Conservation (phyloP, 2,797 vertebrate species). For the Ibycter americanus region DNA sequence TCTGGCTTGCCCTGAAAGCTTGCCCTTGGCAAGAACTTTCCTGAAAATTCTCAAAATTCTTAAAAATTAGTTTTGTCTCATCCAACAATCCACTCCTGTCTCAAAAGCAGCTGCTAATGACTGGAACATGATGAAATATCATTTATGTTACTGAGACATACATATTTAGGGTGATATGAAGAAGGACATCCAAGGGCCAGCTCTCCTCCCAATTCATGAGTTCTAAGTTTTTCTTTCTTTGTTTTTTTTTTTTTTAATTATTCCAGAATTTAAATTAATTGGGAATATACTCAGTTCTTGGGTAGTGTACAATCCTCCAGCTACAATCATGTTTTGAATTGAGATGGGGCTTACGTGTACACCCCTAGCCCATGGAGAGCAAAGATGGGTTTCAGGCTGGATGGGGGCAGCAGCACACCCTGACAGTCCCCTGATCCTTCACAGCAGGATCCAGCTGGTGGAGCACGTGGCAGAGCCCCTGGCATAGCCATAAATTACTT, state of each 20-base stretch:
- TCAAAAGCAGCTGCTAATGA: background rate
- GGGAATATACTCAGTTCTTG: background rate
- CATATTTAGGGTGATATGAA: background rate
- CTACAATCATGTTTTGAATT: background rate
- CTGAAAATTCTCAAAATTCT: background rate
- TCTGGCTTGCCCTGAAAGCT: background rate
- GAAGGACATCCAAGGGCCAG: background rate
- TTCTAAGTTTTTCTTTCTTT: background rate
- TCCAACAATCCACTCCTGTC: background rate
- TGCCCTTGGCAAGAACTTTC: background rate
- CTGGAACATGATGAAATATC: background rate
- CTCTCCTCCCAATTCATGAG: background rate
- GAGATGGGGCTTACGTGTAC: background rate
- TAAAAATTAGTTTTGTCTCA: background rate
- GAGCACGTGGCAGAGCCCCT: background rate
- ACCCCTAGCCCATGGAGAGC: background rate
- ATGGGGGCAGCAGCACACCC: background rate
- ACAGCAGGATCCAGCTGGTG: background rate
- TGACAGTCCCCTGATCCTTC: background rate
- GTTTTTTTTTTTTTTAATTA: background rate
- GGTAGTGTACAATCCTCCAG: fast-evolving
- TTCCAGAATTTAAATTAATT: background rate
- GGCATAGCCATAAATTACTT: constrained; percentile 6
- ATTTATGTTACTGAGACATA: background rate
- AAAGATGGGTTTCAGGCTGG: background rate